Evolutionary conservation across 2,888 invertebrate species (phyloP), one percentile per base, ranked within the genome.

Genomic region (Tromatobia lineatoria): DNA sequence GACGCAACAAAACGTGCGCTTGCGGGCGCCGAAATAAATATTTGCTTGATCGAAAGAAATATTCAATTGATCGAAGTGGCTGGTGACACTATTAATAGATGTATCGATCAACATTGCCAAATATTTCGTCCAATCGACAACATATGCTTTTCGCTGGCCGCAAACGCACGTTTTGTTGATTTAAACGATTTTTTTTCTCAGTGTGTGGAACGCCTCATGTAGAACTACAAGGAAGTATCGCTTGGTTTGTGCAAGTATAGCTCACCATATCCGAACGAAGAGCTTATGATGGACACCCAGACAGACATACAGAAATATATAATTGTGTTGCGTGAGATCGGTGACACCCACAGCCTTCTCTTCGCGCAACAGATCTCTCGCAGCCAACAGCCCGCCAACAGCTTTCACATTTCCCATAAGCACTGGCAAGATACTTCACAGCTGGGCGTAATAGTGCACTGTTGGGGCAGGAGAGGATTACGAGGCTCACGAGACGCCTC

Each of bases 391-490:
- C 74, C 47, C 64, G 69, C 83, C 69, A 67, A 80, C 86, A 86
- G 91, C 93, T 93, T 93, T 93, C 93, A 92, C 92, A 90, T 91
- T 93, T 92, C 91, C 90, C 91, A 92, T 90, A 91, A 91, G 88
- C 87, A 85, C 59, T 45, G 74, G 54, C 75, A 59, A 64, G 79
- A 71, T 50, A 79, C 79, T 83, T 83, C 73, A 82, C 77, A 80
- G 69, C 69, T 74, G 80, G 80, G 83, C 83, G 71, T 84, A 77
- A 70, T 78, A 64, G 77, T 80, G 79, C 79, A 78, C 67, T 15
- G 29, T 59, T 70, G 75, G 85, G 78, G 82, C 78, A 74, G 82
- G 79, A 64, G 75, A 83, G 77, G 80, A 78, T 80, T 84, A 74
- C 80, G 74, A 69, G 54, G 38, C 50, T 76, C 25, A 52, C 73